These are phyloP conservation scores for Poecilia latipinna DNA, from an alignment of 2,113 vertebrate species.

Conservation along the genomic window DNA sequence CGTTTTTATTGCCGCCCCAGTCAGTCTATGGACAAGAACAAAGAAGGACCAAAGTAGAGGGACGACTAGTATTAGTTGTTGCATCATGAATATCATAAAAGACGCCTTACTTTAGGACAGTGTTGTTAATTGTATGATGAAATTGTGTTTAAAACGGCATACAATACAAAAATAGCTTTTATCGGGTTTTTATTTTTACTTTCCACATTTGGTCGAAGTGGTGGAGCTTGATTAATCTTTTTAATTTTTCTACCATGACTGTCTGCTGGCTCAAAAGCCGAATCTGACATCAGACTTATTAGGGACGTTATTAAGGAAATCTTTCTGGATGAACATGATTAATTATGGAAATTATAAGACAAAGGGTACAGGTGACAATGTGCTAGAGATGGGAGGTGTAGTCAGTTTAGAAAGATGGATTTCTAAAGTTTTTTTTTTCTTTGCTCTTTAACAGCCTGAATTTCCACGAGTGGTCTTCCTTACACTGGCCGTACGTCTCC, in stretches of 20 bases:
- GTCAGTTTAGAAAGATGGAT: background rate
- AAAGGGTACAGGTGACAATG: slow-evolving; percentile 6
- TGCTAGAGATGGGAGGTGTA: background rate
- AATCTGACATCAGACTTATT: slow-evolving; percentile 62
- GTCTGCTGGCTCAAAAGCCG: slow-evolving; percentile 39
- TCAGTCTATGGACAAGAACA: slow-evolving; percentile 8
- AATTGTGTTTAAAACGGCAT: background rate
- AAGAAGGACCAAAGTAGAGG: background rate
- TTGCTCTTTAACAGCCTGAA: background rate
- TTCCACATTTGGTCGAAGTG: slow-evolving; percentile 35
- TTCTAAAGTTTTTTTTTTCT: background rate
- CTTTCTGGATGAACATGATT: slow-evolving; percentile 41
- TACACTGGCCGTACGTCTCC: slow-evolving; percentile 10
- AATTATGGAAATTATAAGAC: slow-evolving; percentile 46
- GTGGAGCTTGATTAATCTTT: slow-evolving; percentile 59
- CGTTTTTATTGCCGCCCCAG: no score
- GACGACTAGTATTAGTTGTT: slow-evolving; percentile 5
- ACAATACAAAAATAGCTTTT: background rate
- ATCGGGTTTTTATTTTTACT: background rate
- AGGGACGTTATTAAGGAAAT: slow-evolving; percentile 59
- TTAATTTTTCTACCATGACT: slow-evolving; percentile 60
- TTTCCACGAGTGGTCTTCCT: background rate
- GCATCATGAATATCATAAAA: background rate
- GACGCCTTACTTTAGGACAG: no score
- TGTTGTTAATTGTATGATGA: background rate